Base-by-base conservation (phyloP, 2,113 vertebrate species). In the Cheirogaleus medius region DNA sequence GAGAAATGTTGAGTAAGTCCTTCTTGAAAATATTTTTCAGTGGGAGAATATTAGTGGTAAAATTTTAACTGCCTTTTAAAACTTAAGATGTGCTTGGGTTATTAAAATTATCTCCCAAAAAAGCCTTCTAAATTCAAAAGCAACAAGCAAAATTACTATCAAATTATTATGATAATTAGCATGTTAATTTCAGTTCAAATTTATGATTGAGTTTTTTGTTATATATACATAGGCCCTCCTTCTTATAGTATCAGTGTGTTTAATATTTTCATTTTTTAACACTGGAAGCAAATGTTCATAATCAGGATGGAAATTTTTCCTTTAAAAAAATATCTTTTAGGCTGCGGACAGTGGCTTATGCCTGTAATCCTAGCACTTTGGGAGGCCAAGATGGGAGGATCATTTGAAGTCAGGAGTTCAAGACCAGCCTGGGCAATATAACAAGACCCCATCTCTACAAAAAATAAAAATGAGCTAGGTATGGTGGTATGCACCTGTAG, bases 1-100 rank as follows among this genome's bases (percentile, higher is more conserved):
- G 58, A 96, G 76, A 88, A 97, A 97, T 68, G 44, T 95, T 96
- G 34, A 97, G n/a, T 84, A 94, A 92, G 82, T 60, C 17, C 44
- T 83, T 90, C 52, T 95, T 85, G 9, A 90, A 64, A 96, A 84
- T 94, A 12, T 76, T 95, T 90, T 94, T 77, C 60, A 94, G 13
- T 95, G 85, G 29, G 52, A 96, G 23, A 96, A 78, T 81, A 93
- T 34, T 82, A 52, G 39, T 92, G 66, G 39, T 89, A 69, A 89
- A 76, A 23, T 80, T 96, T 96, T 54, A 84, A 69, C 69, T 88
- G 37, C n/a, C 42, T 94, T 84, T 93, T 84, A 76, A 95, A 78
- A 87, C 81, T 39, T 93, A 44, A 96, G 23, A 64, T 90, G 34
- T 90, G 44, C 29, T 95, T 94, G 27, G 60, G 56, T 66, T 56